A percentile compares a stretch with the other conserved stretches of the same genome.
These are phyloP conservation scores for Terrapene triunguis DNA, from an alignment of 2,113 vertebrate species.

Conservation along the genomic window DNA sequence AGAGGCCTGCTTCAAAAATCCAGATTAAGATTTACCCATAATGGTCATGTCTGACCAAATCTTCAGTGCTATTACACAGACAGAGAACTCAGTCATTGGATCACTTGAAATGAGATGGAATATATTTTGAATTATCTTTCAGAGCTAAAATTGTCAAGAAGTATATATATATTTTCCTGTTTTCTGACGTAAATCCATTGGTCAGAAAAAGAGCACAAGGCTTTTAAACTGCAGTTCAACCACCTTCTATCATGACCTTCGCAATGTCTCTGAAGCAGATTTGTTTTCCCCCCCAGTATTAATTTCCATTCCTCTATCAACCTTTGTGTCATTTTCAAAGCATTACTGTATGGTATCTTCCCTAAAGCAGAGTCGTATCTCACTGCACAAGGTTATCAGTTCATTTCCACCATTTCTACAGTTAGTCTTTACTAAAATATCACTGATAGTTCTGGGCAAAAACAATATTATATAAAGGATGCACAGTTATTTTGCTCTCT, in stretches of 20 bases:
- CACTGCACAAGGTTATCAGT: slow-evolving; percentile 29
- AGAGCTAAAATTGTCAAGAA: not conserved
- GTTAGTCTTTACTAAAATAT: not conserved
- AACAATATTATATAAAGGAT: not conserved
- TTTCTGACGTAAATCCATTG: not conserved
- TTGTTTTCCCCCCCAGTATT: not conserved
- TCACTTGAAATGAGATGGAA: not conserved
- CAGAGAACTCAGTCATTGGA: not conserved
- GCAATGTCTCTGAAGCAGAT: slow-evolving; percentile 6
- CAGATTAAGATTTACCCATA: not conserved
- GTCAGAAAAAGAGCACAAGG: not conserved
- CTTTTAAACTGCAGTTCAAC: not conserved
- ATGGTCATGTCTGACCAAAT: not conserved
- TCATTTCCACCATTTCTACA: slow-evolving; percentile 19
- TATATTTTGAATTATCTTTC: not conserved
- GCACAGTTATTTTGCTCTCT: not conserved
- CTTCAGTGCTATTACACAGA: not conserved
- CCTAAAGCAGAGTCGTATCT: slow-evolving; percentile 5
- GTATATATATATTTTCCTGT: not conserved
- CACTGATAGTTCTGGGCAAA: not conserved
- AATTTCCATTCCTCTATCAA: slow-evolving; percentile 20
- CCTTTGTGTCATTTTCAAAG: slow-evolving; percentile 50
- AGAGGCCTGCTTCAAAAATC: not conserved
- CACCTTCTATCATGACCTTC: not conserved
- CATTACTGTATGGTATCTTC: not conserved